These are phyloP conservation scores for Nomada ferruginata DNA, from an alignment of 2,888 invertebrate species.

Conservation along the genomic window DNA sequence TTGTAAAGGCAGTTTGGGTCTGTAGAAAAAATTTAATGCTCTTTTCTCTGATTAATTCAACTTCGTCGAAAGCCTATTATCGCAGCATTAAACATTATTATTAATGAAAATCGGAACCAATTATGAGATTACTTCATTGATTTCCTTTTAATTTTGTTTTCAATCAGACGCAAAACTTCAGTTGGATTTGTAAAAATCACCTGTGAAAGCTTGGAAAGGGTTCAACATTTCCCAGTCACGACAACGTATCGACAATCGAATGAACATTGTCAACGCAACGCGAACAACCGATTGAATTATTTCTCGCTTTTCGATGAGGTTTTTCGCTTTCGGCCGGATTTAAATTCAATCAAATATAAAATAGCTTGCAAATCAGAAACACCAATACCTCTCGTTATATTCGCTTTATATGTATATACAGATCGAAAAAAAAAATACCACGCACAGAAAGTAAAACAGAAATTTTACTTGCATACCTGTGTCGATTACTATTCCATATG, in stretches of 20 bases:
- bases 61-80: too few relatives aligned
- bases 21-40: too few relatives aligned
- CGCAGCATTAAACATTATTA: too few relatives aligned
- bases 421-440: background rate
- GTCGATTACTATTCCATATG: background rate
- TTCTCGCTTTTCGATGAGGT: conserved; percentile 10
- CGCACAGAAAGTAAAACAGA: background rate
- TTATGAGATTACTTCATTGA: background rate
- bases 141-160: background rate
- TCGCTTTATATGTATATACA: background rate
- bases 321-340: conserved; percentile 19
- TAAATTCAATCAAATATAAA: conserved; percentile 43
- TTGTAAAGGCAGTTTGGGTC: too few relatives aligned
- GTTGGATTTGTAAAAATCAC: background rate
- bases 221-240: too few relatives aligned
- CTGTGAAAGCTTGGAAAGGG: background rate
- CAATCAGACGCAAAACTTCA: background rate
- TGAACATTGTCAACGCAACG: conserved; percentile 7
- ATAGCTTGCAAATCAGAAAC: conserved; percentile 20
- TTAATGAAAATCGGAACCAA: background rate
- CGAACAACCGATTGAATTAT: conserved; percentile 41
- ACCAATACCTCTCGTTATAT: background rate
- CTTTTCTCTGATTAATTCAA: too few relatives aligned
- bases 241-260: conserved; percentile 3
- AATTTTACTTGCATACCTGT: background rate